A percentile compares a stretch with the other conserved stretches of the same genome.
Evolutionary conservation across 2,888 invertebrate genomes (phyloP).

Genomic region (Orchestes rusci): DNA sequence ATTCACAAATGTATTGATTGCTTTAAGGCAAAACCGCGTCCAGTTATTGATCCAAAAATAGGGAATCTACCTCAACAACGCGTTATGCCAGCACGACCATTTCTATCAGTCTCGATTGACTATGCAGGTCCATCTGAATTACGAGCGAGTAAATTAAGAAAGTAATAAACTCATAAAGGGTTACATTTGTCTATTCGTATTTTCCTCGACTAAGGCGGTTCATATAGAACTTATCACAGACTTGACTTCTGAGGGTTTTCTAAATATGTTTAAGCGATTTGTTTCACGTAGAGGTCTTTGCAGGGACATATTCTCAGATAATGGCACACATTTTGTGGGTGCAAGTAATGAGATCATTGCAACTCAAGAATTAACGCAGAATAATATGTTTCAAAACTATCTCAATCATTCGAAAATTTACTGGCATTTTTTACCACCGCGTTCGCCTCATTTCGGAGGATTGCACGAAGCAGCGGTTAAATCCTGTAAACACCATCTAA

Average conservation of each 20-base stretch:
- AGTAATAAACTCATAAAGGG: slow-evolving; percentile 15
- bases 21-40: slow-evolving; percentile 1
- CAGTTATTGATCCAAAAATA: not conserved
- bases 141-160: slow-evolving; percentile 13
- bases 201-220: slow-evolving; percentile 18
- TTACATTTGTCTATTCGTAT: slow-evolving; percentile 22
- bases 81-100: slow-evolving; percentile 2
- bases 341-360: not conserved
- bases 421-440: slow-evolving; percentile 16
- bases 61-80: slow-evolving; percentile 1
- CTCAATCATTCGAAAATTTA: slow-evolving; percentile 2
- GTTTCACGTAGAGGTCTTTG: slow-evolving; percentile 16
- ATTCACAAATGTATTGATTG: slow-evolving; percentile 5
- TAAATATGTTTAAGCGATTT: slow-evolving; percentile 18
- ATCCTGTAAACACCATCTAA: too few relatives aligned
- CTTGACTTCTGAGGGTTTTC: slow-evolving; percentile 16
- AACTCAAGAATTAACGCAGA: not conserved
- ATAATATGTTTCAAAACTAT: not conserved
- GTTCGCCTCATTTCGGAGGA: too few relatives aligned
- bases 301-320: slow-evolving; percentile 10
- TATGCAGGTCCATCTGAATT: slow-evolving; percentile 22
- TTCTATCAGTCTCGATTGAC: not conserved
- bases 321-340: slow-evolving; percentile 3
- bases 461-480: slow-evolving; percentile 14
- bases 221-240: slow-evolving; percentile 20